Base-by-base conservation (phyloP, 2,797 vertebrate genomes). In the Crax fasciolata region DNA sequence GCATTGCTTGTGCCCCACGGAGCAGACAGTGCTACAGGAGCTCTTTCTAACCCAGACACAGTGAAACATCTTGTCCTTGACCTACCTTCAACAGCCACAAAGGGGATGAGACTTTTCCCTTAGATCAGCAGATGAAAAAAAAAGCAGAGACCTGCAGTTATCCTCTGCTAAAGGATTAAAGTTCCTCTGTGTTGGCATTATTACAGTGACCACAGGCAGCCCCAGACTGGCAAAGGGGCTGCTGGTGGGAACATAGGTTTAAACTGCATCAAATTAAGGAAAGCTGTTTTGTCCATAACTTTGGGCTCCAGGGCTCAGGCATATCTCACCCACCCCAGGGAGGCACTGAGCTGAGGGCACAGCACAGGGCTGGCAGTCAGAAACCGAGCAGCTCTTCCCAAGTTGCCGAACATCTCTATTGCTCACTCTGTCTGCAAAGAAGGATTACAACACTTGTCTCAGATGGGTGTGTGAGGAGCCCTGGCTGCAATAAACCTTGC, bases 391-490 rank as follows among this genome's bases (percentile, higher is more conserved):
- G 8, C 21, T 68, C 67, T 49, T 93, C 83, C 80, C 57, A 65
- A 27, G 63, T 15, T 2, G 0, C 28, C 67, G 79, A 86, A 61
- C 17, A 23, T 76, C 71, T 73, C 74, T 54, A 23, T 74, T 89
- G 68, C 84, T 94, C 89, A 62, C 41, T 80, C 51, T 74, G 85
- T 86, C 80, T 77, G 82, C 84, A 65, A 90, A 87, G 46, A 46
- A 49, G 59, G 52, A 84, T 78, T 80, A 12, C 67, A 90, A 67
- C 67, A 30, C 93, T 91, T 91, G 74, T 82, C 91, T 96, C 93
- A 93, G 80, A 83, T 0, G 95, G 90, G 88, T 80, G 91, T 94
- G 87, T 80, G 88, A 93, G 80, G 74, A 61, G 89, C 75, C 6
- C 10, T 79, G 82, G 77, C 80, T 79, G 44, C 54, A 96, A 92